Evolutionary conservation across 2,113 vertebrate species (phyloP), one percentile per base, ranked within the genome.

Genomic region (Syngnathus scovelli): DNA sequence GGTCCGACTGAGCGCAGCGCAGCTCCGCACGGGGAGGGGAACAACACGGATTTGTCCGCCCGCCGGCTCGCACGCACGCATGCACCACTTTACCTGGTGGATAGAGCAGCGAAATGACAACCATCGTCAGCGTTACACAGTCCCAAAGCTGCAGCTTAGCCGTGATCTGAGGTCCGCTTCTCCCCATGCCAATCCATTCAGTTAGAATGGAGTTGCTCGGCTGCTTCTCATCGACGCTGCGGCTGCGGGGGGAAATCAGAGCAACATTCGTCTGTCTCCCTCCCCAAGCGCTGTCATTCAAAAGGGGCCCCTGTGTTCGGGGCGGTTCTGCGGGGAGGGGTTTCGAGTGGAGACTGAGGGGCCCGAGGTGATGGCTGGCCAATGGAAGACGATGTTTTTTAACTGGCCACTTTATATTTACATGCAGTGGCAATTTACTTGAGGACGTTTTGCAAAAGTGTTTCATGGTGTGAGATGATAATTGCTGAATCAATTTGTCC

Each of bases 151-250:
- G 89, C 87, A 88, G 89, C 90, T 91, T 91, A 92, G 91, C 90
- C 92, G 85, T 85, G 90, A 82, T 89, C 70, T 87, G 87, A 85
- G 88, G 78, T 91, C 90, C 88, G 90, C 91, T 90, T 90, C 88
- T 91, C 92, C 92, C 91, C 92, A 93, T 93, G 79, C 90, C 92
- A 92, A 90, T 88, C 91, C 92, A 93, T 93, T 85, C 92, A 92
- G 86, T 90, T 91, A 84, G 89, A 89, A 88, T 91, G 89, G 88
- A 89, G 87, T 66, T 86, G 78, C 84, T 85, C 83, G 78, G 83
- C 89, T 90, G 89, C 88, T 90, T 80, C 87, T 86, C 87, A 80
- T 87, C 82, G 86, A 85, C 88, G 83, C 80, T 84, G 87, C 52
- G 76, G 90, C 90, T 91, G 89, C 83, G 27, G 23, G 84, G 27